Conservation (phyloP, 1,140 invertebrate genomes). For the Hylaeus anthracinus region DNA sequence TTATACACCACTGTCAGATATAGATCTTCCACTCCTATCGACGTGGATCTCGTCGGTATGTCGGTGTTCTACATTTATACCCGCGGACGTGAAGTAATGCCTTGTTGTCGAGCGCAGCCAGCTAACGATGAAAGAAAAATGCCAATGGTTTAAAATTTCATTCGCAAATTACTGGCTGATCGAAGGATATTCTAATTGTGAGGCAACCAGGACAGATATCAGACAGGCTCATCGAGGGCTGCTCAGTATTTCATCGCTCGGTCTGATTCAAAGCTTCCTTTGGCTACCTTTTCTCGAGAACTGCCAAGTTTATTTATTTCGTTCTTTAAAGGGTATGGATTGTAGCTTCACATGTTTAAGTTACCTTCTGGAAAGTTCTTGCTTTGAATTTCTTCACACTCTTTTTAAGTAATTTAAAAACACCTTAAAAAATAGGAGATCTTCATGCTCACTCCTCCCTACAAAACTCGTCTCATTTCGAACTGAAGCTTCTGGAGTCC, state of each 20-base stretch:
- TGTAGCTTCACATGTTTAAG: too few relatives aligned
- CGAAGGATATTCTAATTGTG: not conserved
- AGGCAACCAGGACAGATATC: too few relatives aligned
- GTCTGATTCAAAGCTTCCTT: not conserved
- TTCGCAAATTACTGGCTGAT: not conserved
- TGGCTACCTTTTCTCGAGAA: not conserved
- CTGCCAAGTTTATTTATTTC: not conserved
- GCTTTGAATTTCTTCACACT: too few relatives aligned
- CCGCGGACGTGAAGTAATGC: not conserved
- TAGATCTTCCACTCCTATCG: constrained; percentile 32
- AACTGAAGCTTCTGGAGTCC: too few relatives aligned
- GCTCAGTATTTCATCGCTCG: constrained; percentile 2
- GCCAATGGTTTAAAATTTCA: not conserved
- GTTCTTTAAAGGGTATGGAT: too few relatives aligned
- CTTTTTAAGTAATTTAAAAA: too few relatives aligned
- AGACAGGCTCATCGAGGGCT: not conserved
- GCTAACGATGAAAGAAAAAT: not conserved
- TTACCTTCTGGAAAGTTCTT: too few relatives aligned
- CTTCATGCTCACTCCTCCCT: too few relatives aligned
- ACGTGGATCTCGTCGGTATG: constrained; percentile 4
- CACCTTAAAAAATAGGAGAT: too few relatives aligned
- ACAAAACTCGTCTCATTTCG: too few relatives aligned
- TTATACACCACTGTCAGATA: constrained; percentile 35
- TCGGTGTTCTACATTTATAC: constrained; percentile 5
- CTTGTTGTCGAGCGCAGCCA: not conserved